These are phyloP conservation scores for Aeoliscus strigatus DNA, from an alignment of 2,797 vertebrate genomes.

Conservation along the genomic window DNA sequence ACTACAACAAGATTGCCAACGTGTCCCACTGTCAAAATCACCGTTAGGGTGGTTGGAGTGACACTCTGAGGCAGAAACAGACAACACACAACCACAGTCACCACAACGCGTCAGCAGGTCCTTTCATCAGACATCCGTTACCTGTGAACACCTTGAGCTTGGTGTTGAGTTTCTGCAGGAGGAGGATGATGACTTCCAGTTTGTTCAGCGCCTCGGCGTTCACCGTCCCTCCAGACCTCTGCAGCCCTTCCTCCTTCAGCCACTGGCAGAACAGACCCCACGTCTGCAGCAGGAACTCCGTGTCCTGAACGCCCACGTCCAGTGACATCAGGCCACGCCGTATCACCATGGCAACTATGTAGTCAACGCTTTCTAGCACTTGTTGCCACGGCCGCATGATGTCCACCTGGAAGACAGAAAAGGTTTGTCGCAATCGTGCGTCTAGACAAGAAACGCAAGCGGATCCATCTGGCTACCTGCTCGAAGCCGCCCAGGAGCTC, in stretches of 20 bases:
- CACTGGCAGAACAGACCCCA: slow-evolving; percentile 90
- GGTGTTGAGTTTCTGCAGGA: slow-evolving; percentile 89
- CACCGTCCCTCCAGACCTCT: slow-evolving; percentile 74
- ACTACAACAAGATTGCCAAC: no score
- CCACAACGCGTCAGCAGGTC: no score
- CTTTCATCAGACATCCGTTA: slow-evolving; percentile 22
- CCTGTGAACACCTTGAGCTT: slow-evolving; percentile 86
- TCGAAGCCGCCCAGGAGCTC: slow-evolving; percentile 96
- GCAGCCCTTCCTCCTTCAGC: slow-evolving; percentile 78
- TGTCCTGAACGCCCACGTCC: slow-evolving; percentile 82
- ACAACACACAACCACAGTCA: no score
- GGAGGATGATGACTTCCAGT: slow-evolving; percentile 86
- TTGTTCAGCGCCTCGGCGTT: slow-evolving; percentile 86
- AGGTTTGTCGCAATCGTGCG: neutral
- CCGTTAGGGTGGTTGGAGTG: no score
- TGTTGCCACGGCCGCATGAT: slow-evolving; percentile 89
- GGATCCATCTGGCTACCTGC: slow-evolving; percentile 73
- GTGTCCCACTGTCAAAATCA: neutral
- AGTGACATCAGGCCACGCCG: slow-evolving; percentile 85
- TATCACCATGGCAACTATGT: slow-evolving; percentile 78
- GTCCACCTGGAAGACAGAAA: slow-evolving; percentile 78
- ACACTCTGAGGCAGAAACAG: no score
- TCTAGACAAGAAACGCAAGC: neutral
- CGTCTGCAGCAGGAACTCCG: slow-evolving; percentile 85
- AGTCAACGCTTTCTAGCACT: slow-evolving; percentile 85